Evolutionary conservation across 2,113 vertebrate genomes (phyloP), one percentile per base, ranked within the genome.

Genomic region (Hemiprocne comata): DNA sequence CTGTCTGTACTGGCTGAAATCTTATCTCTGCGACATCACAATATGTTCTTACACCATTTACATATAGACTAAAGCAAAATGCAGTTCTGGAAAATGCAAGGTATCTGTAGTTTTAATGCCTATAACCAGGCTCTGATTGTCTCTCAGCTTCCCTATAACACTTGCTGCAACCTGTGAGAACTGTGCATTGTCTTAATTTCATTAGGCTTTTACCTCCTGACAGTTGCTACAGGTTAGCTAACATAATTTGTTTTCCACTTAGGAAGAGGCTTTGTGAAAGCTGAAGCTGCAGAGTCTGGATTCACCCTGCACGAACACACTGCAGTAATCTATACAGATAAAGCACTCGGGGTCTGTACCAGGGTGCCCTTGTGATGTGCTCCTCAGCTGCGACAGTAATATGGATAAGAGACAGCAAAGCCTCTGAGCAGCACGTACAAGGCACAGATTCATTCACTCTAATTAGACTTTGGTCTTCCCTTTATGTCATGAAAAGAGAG

Each of bases 351-450:
- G 89, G 73, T 83, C 72, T 1, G 2, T 83, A 81, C 33, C 93
- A 86, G 79, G 88, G 60, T 71, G 83, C 60, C 94, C 94, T 90
- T 94, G 85, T 55, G 79, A 82, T 50, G 85, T 15, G 36, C 83
- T 75, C 79, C 64, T 88, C 78, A 77, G 79, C 83, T 84, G 91
- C 2, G 0, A 71, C 86, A 71, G 76, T 78, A 53, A 89, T 53
- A 44, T 70, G 88, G 94, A 33, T 83, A 80, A 88, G 85, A 77
- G 85, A 76, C 50, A 87, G 91, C 69, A 96, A 97, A 96, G 96
- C 90, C 85, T 92, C 90, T 86, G 83, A 94, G 74, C 72, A 66
- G 90, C 90, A 82, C 1, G 7, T 55, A 77, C 28, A 18, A 66
- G 72, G n/a, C 71, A 75, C 38, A 77, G 84, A 76, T 57, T 89